phyloP scores from a whole-genome alignment of 2,113 vertebrate genomes.

The Chaetodon auriga region DNA sequence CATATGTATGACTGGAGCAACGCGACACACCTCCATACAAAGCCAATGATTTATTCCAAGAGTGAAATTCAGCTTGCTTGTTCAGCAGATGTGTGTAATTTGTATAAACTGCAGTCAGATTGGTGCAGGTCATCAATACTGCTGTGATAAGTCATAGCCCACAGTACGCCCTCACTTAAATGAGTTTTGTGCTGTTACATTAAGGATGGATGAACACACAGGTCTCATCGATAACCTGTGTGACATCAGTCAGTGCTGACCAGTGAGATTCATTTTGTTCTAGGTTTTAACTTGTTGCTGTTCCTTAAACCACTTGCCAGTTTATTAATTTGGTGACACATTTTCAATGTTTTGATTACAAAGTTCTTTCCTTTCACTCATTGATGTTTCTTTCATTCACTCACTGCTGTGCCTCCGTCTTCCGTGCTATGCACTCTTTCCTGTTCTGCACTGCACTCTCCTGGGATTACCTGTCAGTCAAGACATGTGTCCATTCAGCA shows the following conservation, averaged over 20 bases:
- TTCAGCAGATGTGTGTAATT: background rate
- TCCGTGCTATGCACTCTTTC: background rate
- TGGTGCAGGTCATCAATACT: background rate
- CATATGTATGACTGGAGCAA: constrained; percentile 4
- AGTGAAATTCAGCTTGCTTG: constrained; percentile 17
- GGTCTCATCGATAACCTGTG: background rate
- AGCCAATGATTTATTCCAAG: background rate
- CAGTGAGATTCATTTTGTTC: no score
- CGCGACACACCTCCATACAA: background rate
- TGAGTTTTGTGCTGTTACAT: background rate
- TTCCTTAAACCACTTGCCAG: background rate
- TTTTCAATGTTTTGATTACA: background rate
- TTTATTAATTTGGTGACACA: background rate
- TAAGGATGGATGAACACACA: background rate
- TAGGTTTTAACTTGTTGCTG: background rate
- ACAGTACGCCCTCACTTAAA: background rate
- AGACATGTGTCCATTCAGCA: background rate
- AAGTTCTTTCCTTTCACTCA: background rate
- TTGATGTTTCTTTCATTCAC: background rate
- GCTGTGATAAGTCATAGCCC: background rate
- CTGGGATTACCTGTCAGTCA: background rate
- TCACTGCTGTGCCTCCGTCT: background rate
- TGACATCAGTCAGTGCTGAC: background rate
- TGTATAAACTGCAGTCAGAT: background rate
- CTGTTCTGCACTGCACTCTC: background rate